Evolutionary conservation across 92 coral and sea anemone species (phyloP), one percentile per base, ranked within the genome.

Genomic region (Epizoanthus ramosus): DNA sequence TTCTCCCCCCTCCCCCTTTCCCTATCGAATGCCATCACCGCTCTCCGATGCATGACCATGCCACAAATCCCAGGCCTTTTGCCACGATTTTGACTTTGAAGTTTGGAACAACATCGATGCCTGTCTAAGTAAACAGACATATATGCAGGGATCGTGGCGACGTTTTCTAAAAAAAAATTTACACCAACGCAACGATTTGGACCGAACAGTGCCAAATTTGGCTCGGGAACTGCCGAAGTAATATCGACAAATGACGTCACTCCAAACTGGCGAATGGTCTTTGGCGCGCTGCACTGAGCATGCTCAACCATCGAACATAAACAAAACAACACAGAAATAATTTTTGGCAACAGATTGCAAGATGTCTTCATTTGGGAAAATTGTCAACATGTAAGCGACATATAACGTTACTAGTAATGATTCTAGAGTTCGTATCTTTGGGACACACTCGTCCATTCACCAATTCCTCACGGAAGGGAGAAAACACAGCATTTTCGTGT

Each of bases 291-390:
- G 16, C 43, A 77, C 82, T 60, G 82, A 41, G 82, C 82, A 77
- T 77, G 82, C 58, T 16, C 57, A 14, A 14, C 22, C 31, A 25
- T 75, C 47, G 43, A 63, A 77, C 82, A 63, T 77, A 77, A 77
- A 77, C 82, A 77, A 77, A 77, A 77, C 82, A 77, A 77, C 61
- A 77, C 71, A 77, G 65, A 77, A 77, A 50, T 50, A 71, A 61
- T n/a, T 60, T 77, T 77, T 60, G 54, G 68, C 39, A 77, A 21
- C 82, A 61, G 70, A 60, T 61, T 59, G 39, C 79, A 74, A 17
- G 79, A 74, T 74, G 82, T 61, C 68, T 76, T 76, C 71, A 61
- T 35, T 77, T 41, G 28, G 82, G 69, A 50, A 65, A 77, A 77
- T 77, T 43, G 71, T 77, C 82, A 61, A 22, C 66, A 77, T 77